Evolutionary conservation across 2,797 vertebrate species (phyloP).

Genomic region (Eupleurogrammus muticus): DNA sequence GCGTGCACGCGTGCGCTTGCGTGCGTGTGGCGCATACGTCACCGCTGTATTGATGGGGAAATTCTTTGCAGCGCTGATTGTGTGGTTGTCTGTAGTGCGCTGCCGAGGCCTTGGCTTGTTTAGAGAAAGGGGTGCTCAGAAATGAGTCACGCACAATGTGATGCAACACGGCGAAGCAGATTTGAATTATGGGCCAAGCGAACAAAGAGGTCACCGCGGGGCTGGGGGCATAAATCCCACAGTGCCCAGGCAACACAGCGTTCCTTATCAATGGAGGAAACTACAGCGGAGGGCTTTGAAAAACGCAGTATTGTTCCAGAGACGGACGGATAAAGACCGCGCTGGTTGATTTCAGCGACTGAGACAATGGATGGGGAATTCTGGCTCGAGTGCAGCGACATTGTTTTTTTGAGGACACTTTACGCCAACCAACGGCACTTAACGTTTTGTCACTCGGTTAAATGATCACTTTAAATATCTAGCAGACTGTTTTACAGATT

Average conservation of each 20-base stretch:
- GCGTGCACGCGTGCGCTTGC: constrained; percentile 30
- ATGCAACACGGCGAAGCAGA: constrained; percentile 77
- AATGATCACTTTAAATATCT: neutral
- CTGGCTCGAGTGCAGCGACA: constrained; percentile 27
- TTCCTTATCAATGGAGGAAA: constrained; percentile 78
- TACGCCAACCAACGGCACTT: constrained; percentile 20
- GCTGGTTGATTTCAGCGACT: constrained; percentile 19
- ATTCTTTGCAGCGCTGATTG: constrained; percentile 56
- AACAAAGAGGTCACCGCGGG: constrained; percentile 82
- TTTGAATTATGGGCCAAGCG: constrained; percentile 81
- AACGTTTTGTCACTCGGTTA: constrained; percentile 7
- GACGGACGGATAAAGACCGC: constrained; percentile 38
- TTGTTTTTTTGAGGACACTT: constrained; percentile 36
- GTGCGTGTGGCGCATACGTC: too few relatives aligned
- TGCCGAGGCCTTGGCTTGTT: constrained; percentile 59
- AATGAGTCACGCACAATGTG: constrained; percentile 80
- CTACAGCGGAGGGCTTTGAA: constrained; percentile 26
- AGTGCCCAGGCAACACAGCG: constrained; percentile 53
- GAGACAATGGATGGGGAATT: constrained; percentile 68
- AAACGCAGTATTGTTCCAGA: constrained; percentile 66
- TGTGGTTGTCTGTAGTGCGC: constrained; percentile 38
- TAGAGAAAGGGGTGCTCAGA: constrained; percentile 68
- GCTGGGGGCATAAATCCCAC: constrained; percentile 76
- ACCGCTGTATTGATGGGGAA: constrained; percentile 53
- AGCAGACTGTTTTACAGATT: constrained; percentile 1